These are phyloP conservation scores for Stenodera caucasica DNA, from an alignment of 2,888 invertebrate genomes.

Conservation along the genomic window DNA sequence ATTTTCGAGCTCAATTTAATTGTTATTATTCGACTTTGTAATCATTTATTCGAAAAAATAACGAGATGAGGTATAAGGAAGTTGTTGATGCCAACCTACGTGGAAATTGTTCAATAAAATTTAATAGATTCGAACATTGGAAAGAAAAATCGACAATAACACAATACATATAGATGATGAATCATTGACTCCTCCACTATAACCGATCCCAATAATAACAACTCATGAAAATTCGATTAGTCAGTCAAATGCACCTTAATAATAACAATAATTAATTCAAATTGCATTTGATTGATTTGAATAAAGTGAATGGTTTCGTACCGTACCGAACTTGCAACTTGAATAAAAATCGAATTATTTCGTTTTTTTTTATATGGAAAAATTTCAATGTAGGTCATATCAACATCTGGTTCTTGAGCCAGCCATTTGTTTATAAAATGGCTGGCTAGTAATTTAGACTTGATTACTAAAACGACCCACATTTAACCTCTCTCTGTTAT, in stretches of 20 bases:
- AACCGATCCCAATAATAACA: slow-evolving; percentile 3
- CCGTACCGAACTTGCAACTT: no score
- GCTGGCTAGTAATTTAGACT: slow-evolving; percentile 24
- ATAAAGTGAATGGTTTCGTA: slow-evolving; percentile 8
- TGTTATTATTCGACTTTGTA: no score
- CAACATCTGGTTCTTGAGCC: slow-evolving; percentile 31
- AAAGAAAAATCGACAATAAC: neutral
- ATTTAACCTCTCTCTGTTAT: slow-evolving; percentile 25
- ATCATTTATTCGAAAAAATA: neutral
- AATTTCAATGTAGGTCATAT: slow-evolving; percentile 29
- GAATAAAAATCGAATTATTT: no score
- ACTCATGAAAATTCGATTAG: slow-evolving; percentile 14
- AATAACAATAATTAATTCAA: slow-evolving; percentile 5
- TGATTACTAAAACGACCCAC: slow-evolving; percentile 27
- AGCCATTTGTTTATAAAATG: slow-evolving; percentile 22
- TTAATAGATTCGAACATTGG: neutral
- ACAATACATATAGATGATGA: neutral
- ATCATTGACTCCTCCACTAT: slow-evolving; percentile 13
- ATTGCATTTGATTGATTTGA: slow-evolving; percentile 3
- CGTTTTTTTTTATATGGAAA: no score
- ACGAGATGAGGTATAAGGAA: neutral
- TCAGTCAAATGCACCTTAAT: slow-evolving; percentile 4
- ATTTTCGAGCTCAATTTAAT: no score
- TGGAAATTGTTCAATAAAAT: neutral
- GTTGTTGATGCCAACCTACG: neutral